Evolutionary conservation across 2,888 invertebrate genomes (phyloP), one percentile per base, ranked within the genome.

Genomic region (Melanotus villosus): DNA sequence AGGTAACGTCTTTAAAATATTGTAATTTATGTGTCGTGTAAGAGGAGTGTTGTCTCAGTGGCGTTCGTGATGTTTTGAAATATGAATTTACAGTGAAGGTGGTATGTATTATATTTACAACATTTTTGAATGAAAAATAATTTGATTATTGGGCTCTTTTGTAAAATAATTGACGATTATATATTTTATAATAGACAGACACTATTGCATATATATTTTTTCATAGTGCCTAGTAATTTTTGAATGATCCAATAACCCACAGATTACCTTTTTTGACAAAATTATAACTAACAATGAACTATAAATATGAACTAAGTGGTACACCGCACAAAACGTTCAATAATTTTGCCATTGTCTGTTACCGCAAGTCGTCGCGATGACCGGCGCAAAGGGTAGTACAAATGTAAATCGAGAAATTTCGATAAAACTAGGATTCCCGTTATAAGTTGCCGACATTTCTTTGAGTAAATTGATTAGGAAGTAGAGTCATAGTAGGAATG

Each of bases 291-390:
- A 23, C 18, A 47, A 23, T 16, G 1, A 47, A 2, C 16, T 18
- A 2, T 26, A 50, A 50, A 52, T 16, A n/a, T 41, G 41, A 26
- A 26, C 14, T 16, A 16, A 7, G 12, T 36, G 43, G n/a, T 21
- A 21, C 12, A 34, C 45, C 23, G 19, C 16, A 56, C 38, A 50
- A 65, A 59, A 59, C 80, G 80, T 77, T 80, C 80, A 75, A 80
- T 81, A 81, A 78, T 78, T 79, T 79, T 77, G 76, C 78, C 75
- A 79, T 78, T 78, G 79, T 78, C 76, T 75, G 77, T 77, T 73
- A 78, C 78, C 80, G 79, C 80, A 63, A 36, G 80, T 78, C 80
- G 80, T 79, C 80, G 79, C 80, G 64, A 74, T 77, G 77, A 77
- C 72, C 79, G 80, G 80, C 81, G 82, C 81, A 81, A 77, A 80